Evolutionary conservation across 1,140 invertebrate genomes (phyloP).

Genomic region (Araneus ventricosus): DNA sequence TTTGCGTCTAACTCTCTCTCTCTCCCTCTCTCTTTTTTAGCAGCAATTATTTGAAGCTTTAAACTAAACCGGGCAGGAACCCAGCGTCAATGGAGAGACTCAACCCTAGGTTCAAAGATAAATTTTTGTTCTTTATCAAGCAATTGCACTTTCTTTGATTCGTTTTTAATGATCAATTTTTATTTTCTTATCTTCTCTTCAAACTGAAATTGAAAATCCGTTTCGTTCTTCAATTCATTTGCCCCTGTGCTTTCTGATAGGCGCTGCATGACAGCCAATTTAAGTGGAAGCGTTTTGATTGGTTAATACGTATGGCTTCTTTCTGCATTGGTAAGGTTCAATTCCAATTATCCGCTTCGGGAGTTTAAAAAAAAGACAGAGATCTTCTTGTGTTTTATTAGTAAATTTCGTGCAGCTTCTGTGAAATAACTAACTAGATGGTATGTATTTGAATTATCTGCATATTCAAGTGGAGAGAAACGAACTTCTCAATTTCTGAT

Average conservation of each 20-base stretch:
- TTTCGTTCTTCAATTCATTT: neutral
- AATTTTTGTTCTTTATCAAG: constrained; percentile 42
- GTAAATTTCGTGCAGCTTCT: neutral
- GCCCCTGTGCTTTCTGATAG: neutral
- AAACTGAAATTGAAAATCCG: constrained; percentile 21
- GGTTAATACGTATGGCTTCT: neutral
- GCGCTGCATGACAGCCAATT: constrained; percentile 10
- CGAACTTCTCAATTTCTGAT: too few relatives aligned
- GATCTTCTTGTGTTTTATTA: neutral
- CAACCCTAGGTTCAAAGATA: constrained; percentile 38
- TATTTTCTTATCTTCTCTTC: constrained; percentile 27
- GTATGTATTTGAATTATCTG: neutral
- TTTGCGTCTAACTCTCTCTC: constrained; percentile 27
- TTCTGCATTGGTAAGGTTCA: neutral
- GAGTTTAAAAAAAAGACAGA: neutral
- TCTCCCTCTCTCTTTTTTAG: constrained; percentile 36
- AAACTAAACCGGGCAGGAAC: constrained; percentile 38
- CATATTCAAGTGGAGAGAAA: neutral
- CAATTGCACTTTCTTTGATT: constrained; percentile 50
- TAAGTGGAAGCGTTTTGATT: constrained; percentile 2
- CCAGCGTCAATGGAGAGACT: constrained; percentile 37
- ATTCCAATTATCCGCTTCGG: constrained; percentile 19
- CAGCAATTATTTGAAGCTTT: constrained; percentile 74
- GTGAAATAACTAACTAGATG: neutral
- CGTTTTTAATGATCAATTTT: constrained; percentile 32